Conservation (phyloP, 2,113 vertebrate genomes). For the Actinemys pallida region DNA sequence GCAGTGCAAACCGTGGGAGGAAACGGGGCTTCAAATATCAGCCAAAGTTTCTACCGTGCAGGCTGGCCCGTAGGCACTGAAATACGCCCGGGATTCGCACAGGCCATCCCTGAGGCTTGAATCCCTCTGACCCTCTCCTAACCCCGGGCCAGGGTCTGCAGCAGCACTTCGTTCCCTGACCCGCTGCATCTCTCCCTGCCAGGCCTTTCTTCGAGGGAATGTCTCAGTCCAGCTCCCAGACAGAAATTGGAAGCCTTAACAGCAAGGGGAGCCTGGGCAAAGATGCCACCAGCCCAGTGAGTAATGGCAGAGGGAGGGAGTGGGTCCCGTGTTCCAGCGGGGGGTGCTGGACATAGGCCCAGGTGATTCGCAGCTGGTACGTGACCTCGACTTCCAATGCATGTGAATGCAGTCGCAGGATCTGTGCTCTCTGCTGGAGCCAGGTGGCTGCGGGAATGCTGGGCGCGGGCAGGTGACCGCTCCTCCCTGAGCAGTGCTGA, state of each 20-base stretch:
- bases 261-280: conserved; percentile 90
- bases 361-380: neutral
- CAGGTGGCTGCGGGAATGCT: neutral
- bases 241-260: conserved; percentile 93
- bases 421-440: neutral
- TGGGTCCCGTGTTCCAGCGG: no score
- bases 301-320: neutral
- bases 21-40: neutral
- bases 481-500: neutral
- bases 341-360: neutral
- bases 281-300: conserved; percentile 88
- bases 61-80: neutral
- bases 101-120: neutral
- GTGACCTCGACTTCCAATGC: neutral
- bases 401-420: neutral
- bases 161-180: neutral
- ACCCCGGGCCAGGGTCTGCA: neutral
- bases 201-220: conserved; percentile 96
- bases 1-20: neutral
- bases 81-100: neutral
- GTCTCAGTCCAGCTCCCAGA: conserved; percentile 96
- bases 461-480: neutral
- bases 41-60: neutral
- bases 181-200: neutral
- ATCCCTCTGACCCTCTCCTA: neutral